Conservation (phyloP, 2,888 invertebrate genomes). For the Andrena chrysosceles region DNA sequence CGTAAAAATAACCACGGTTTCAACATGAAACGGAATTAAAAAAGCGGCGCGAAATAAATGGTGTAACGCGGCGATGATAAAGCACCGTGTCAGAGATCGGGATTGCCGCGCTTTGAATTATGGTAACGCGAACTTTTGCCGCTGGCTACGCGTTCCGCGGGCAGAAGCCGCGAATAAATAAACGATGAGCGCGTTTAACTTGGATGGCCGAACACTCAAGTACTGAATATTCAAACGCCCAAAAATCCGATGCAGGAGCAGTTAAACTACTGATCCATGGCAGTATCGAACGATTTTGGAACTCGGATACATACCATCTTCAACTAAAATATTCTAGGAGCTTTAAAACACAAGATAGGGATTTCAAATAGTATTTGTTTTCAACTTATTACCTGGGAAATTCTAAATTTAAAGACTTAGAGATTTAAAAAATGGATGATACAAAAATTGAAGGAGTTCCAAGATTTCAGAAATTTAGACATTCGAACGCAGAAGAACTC, state of each 20-base stretch:
- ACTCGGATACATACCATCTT: too few species aligned
- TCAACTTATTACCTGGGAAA: not conserved
- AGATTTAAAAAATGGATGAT: not conserved
- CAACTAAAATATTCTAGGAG: not conserved
- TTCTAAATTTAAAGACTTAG: not conserved
- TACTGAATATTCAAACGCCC: conserved; percentile 6
- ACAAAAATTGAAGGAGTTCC: too few species aligned
- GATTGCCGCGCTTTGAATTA: conserved; percentile 57
- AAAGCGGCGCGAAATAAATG: conserved; percentile 48
- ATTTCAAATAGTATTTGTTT: not conserved
- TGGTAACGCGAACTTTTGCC: conserved; percentile 39
- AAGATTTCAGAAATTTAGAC: not conserved
- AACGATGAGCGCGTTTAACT: not conserved
- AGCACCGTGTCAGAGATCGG: conserved; percentile 46
- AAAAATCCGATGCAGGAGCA: conserved; percentile 3
- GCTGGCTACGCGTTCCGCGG: conserved; percentile 26
- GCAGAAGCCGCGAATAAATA: conserved; percentile 13
- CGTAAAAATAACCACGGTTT: conserved; percentile 51
- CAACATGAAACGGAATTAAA: conserved; percentile 54
- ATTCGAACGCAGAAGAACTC: not conserved
- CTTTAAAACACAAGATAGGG: not conserved
- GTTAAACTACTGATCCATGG: not conserved
- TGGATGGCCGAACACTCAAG: not conserved
- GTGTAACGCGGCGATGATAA: conserved; percentile 50
- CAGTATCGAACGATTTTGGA: too few species aligned